Evolutionary conservation across 2,797 vertebrate genomes (phyloP), one percentile per base, ranked within the genome.

Genomic region (Periophthalmus magnuspinnatus): DNA sequence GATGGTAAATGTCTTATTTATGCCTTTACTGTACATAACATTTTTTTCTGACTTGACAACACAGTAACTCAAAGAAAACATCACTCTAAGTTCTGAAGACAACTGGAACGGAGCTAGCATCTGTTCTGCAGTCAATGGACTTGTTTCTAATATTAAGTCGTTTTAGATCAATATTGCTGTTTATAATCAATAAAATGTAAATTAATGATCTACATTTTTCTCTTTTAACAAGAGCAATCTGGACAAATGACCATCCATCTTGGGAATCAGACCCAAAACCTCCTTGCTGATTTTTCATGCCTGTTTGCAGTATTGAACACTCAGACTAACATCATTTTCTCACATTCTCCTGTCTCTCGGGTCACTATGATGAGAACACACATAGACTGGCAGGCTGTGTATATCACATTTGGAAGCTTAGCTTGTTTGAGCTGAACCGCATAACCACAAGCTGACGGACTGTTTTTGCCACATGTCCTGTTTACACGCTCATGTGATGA

Each of bases 361-460:
- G 13, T 57, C 78, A 68, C n/a, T 16, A 63, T 7, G 65, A 50
- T 10, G 10, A 22, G 52, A n/a, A 41, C 5, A 61, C 11, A 67
- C 68, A 68, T 38, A 8, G 17, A 67, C 41, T 5, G 17, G 65
- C n/a, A 64, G 45, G 22, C 65, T 74, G 71, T 54, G 67, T 60
- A 68, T 65, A 78, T 80, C 71, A 64, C 0, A 78, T 69, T 79
- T 62, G 58, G 74, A 81, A 41, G 65, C 52, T 66, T 68, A 67
- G 65, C 69, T 67, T 58, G 54, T 74, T 75, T 67, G 17, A 60
- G 61, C 56, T 76, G 13, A 69, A 66, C 72, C 74, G 64, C 82
- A 77, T 70, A 82, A 75, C 74, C 80, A 47, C 72, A 24, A 45
- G 66, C 72, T 80, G 77, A 77, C 71, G 80, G 69, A 64, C 19